Evolutionary conservation across 1,140 invertebrate genomes (phyloP).

Genomic region (Heterodera carotae): DNA sequence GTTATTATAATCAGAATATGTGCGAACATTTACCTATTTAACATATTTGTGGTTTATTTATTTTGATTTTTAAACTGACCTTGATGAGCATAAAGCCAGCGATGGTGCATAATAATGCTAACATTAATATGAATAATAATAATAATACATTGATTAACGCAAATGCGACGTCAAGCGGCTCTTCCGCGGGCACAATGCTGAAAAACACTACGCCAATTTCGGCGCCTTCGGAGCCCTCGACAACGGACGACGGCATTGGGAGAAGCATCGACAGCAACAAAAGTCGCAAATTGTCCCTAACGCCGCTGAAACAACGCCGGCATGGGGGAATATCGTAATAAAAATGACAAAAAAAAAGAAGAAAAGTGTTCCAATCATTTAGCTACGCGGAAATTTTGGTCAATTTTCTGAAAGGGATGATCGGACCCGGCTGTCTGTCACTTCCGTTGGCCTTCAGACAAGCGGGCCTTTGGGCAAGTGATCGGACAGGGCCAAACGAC

Average conservation of each 20-base stretch:
- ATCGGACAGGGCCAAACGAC: background rate
- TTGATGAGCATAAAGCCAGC: too few species aligned
- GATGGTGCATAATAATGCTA: too few species aligned
- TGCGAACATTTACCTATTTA: too few species aligned
- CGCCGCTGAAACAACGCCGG: background rate
- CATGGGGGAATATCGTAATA: background rate
- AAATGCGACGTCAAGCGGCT: background rate
- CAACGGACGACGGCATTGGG: background rate
- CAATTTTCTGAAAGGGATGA: constrained; percentile 50
- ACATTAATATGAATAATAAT: too few species aligned
- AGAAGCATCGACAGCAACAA: background rate
- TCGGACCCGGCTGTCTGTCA: constrained; percentile 59
- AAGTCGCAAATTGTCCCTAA: background rate
- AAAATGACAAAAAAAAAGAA: background rate
- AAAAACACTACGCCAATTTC: background rate
- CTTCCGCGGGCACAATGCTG: too few species aligned
- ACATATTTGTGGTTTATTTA: too few species aligned
- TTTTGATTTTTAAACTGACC: too few species aligned
- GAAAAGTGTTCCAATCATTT: background rate
- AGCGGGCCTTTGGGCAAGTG: constrained; percentile 51
- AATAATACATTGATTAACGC: too few species aligned
- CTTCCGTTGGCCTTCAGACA: constrained; percentile 61
- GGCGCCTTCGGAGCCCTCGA: background rate
- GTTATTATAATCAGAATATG: too few species aligned
- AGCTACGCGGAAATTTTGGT: constrained; percentile 19